Evolutionary conservation across 92 coral and sea anemone genomes (phyloP), one percentile per base, ranked within the genome.

Genomic region (Virgularia gustaviana): DNA sequence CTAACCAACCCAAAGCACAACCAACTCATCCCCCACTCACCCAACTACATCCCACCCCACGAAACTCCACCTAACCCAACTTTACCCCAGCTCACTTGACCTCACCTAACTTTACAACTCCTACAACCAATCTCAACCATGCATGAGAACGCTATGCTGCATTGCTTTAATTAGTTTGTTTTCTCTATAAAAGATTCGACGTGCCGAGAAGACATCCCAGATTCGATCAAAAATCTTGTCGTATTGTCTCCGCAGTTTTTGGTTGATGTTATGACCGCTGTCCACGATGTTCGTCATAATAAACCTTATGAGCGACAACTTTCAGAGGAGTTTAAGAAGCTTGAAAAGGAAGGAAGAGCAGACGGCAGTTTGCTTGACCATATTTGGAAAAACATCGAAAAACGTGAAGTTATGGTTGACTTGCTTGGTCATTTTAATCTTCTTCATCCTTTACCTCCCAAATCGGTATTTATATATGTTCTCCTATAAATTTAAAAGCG

Each of bases 381-480:
- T 49, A 54, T 75, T 24, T 71, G 83, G 83, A 60, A 72, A 19
- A 32, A 43, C 2, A 74, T 70, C 15, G 53, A 38, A 0, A 79
- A 71, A 27, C 73, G 61, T 11, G 71, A 78, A n/a, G 71, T 79
- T 6, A 86, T 87, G 30, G 70, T 87, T 3, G 81, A 76, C 31
- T 63, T 87, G 36, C 77, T 87, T 23, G 83, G 82, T 27, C 83
- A 72, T 18, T 74, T 59, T 25, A 88, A 88, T 20, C 42, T 87
- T 72, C 64, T 87, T 57, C 84, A 85, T 44, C 82, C 91, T 0
- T 25, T 84, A n/a, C n/a, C n/a, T n/a, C 27, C 35, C 53, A 28
- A 19, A 36, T 42, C 53, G 58, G 10, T 22, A 5, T 61, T n/a
- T 9, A 34, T 4, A 43, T 19, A n/a, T 28, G 31, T 19, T 11